Base-by-base conservation (phyloP, 1,140 invertebrate genomes). In the Pissodes strobi region DNA sequence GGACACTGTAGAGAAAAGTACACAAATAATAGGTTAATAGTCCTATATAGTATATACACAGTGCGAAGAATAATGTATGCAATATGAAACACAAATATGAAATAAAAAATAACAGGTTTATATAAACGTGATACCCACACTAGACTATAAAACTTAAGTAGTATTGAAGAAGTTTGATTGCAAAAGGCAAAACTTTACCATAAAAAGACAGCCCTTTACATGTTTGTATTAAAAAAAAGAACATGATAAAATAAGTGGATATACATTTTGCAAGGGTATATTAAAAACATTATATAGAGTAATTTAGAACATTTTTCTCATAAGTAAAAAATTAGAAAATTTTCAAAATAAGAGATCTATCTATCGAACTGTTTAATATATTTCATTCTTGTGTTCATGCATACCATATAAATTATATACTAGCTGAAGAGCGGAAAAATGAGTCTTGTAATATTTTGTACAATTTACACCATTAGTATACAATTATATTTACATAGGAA, bases 1-100 rank as follows among this genome's bases (percentile, higher is more conserved):
- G 66, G 48, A 76, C 61, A 71, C 76, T 76, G 74, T 63, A 69
- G 68, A 72, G 56, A 72, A 64, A 62, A 69, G 63, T 38, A 64
- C 65, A 70, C 68, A 67, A 60, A 39, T 27, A 23, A 48, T 46
- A 64, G 59, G 38, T 62, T 62, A 45, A 53, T 23, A 27, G 43
- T 12, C 25, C 21, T 51, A 39, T 61, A 37, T 23, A 22, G 15
- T n/a, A n/a, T n/a, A n/a, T n/a, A n/a, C n/a, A n/a, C n/a, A n/a
- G n/a, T n/a, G n/a, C n/a, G n/a, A n/a, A n/a, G n/a, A 23, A 30
- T 21, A 27, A 21, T 64, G 34, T 60, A 39, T 43, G 56, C 51
- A 56, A 13, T 15, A 22, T 15, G 8, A 39, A 43, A 41, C 55
- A 25, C 37, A 19, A 53, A 63, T 53, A 41, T 23, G 34, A 38